A percentile compares a stretch with the other conserved stretches of the same genome.
phyloP scores from a whole-genome alignment of 1,140 invertebrate genomes.

The Drosophila chauvacae region DNA sequence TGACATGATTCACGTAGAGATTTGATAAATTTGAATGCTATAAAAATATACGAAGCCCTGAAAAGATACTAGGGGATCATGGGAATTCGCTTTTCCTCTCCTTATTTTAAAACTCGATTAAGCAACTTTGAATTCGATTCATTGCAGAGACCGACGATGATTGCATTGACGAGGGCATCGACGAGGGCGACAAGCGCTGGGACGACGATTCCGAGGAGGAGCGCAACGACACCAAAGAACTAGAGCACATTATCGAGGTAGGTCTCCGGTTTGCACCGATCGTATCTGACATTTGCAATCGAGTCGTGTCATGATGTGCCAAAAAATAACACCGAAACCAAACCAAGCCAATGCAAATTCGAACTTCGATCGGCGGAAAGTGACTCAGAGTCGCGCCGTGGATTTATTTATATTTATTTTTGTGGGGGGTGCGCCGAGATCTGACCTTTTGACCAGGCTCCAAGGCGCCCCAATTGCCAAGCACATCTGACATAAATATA shows the following conservation, averaged over 20 bases:
- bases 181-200: slow-evolving; percentile 85
- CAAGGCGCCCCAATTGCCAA: slow-evolving; percentile 51
- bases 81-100: slow-evolving; percentile 5
- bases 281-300: slow-evolving; percentile 41
- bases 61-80: not conserved
- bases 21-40: slow-evolving; percentile 11
- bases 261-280: slow-evolving; percentile 36
- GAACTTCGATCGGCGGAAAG: slow-evolving; percentile 6
- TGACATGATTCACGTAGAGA: slow-evolving; percentile 30
- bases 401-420: slow-evolving; percentile 18
- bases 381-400: slow-evolving; percentile 22
- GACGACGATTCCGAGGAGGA: slow-evolving; percentile 86
- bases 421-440: slow-evolving; percentile 34
- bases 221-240: slow-evolving; percentile 82
- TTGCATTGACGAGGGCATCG: slow-evolving; percentile 94
- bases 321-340: slow-evolving; percentile 17
- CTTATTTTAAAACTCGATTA: slow-evolving; percentile 6
- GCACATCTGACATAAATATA: slow-evolving; percentile 41
- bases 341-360: slow-evolving; percentile 37
- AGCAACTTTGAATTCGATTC: slow-evolving; percentile 18
- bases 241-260: slow-evolving; percentile 84
- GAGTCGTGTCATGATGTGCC: slow-evolving; percentile 44
- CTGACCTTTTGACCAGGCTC: slow-evolving; percentile 76
- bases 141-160: slow-evolving; percentile 92
- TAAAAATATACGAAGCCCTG: not conserved